Evolutionary conservation across 2,113 vertebrate species (phyloP).

Genomic region (Ailurus styani): DNA sequence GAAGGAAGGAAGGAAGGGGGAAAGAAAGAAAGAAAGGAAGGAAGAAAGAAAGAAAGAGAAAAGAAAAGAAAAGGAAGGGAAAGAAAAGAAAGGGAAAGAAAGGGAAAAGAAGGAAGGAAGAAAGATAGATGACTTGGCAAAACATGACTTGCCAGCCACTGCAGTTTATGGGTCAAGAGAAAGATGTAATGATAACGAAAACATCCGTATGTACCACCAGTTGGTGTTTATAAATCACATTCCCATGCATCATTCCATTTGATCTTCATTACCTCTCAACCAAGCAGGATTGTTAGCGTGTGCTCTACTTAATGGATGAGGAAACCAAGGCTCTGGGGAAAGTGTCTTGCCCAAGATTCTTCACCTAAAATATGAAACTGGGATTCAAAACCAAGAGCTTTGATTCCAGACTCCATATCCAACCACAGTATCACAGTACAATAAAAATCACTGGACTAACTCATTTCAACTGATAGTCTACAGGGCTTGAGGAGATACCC

Average conservation of each 20-base stretch:
- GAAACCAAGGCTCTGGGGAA: neutral
- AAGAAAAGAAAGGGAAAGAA: neutral
- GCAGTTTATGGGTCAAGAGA: neutral
- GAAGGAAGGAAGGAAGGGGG: no score
- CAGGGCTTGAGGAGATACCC: neutral
- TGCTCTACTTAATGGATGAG: neutral
- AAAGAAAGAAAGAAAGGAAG: rapidly evolving
- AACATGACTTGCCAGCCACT: neutral
- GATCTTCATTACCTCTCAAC: neutral
- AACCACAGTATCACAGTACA: neutral
- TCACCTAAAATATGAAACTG: neutral
- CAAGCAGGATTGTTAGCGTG: neutral
- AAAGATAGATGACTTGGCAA: neutral
- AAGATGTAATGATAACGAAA: neutral
- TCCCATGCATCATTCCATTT: neutral
- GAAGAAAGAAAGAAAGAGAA: rapidly evolving
- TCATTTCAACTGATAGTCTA: neutral
- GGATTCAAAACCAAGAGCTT: neutral
- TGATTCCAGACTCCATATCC: neutral
- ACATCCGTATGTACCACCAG: neutral
- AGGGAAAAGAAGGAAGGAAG: no score
- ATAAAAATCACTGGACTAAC: neutral
- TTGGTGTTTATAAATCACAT: neutral
- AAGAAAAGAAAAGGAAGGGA: rapidly evolving
- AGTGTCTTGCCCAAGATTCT: neutral